Evolutionary conservation across 2,888 invertebrate species (phyloP).

Genomic region (Physocephala rufipes): DNA sequence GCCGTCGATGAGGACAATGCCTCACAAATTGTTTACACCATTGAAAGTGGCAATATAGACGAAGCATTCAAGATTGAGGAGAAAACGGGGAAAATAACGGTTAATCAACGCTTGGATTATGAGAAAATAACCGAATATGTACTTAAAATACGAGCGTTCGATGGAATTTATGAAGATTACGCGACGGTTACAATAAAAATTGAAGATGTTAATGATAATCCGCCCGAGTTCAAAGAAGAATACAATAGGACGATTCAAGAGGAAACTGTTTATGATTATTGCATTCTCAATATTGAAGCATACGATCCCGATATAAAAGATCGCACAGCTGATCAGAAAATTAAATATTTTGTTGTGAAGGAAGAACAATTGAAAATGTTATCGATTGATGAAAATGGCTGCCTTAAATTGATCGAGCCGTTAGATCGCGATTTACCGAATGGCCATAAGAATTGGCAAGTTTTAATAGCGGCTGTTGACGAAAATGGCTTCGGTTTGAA

Average conservation of each 20-base stretch:
- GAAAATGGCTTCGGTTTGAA: slow-evolving; percentile 75
- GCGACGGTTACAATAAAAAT: slow-evolving; percentile 86
- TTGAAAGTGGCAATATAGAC: slow-evolving; percentile 84
- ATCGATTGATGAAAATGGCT: slow-evolving; percentile 78
- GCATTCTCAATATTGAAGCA: slow-evolving; percentile 76
- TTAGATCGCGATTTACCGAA: slow-evolving; percentile 90
- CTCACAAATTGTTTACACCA: slow-evolving; percentile 86
- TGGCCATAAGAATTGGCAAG: slow-evolving; percentile 84
- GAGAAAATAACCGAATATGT: slow-evolving; percentile 86
- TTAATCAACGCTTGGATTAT: slow-evolving; percentile 81
- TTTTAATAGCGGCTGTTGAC: slow-evolving; percentile 79
- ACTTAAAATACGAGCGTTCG: slow-evolving; percentile 83
- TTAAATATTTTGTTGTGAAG: slow-evolving; percentile 79
- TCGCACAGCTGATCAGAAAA: slow-evolving; percentile 78
- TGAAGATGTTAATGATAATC: slow-evolving; percentile 92
- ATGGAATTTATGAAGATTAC: slow-evolving; percentile 84
- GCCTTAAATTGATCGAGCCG: slow-evolving; percentile 72
- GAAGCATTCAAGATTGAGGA: slow-evolving; percentile 88
- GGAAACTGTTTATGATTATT: slow-evolving; percentile 75
- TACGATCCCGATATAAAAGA: slow-evolving; percentile 89
- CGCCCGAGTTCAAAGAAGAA: slow-evolving; percentile 81
- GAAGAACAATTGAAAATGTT: slow-evolving; percentile 77
- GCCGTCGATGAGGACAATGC: slow-evolving; percentile 91
- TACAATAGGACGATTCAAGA: slow-evolving; percentile 80
- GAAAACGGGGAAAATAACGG: slow-evolving; percentile 85